A percentile compares a stretch with the other conserved stretches of the same genome.
Conservation (phyloP, 2,113 vertebrate genomes). For the Hyaena hyaena region DNA sequence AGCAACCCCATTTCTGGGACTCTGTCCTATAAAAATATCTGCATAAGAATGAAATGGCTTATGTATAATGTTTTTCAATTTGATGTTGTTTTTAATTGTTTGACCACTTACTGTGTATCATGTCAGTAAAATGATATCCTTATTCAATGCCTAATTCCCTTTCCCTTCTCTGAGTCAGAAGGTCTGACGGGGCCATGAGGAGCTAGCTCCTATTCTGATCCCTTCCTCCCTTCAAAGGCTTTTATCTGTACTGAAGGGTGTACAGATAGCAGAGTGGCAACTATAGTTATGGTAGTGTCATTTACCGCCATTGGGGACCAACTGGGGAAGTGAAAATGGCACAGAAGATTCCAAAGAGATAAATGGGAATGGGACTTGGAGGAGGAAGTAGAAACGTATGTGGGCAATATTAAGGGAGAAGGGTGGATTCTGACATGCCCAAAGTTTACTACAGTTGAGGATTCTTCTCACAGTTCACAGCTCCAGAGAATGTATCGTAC, state of each 20-base stretch:
- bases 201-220: neutral
- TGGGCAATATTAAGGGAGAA: neutral
- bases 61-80: neutral
- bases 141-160: neutral
- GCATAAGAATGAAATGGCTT: conserved; percentile 36
- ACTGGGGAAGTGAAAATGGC: neutral
- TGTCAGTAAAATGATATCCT: neutral
- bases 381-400: neutral
- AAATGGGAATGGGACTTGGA: neutral
- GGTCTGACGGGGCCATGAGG: neutral
- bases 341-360: neutral
- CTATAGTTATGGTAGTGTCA: neutral
- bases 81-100: neutral
- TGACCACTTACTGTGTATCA: neutral
- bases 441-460: neutral
- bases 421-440: neutral
- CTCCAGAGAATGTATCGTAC: neutral
- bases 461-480: neutral
- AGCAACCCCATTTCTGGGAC: neutral
- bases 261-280: neutral
- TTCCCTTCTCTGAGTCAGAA: neutral
- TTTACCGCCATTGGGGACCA: neutral
- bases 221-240: neutral
- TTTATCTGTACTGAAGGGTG: neutral
- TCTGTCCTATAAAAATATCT: conserved; percentile 31